Percentiles rank a stretch among this genome's conserved stretches.
Conservation (phyloP, 2,797 vertebrate species). For the Morus bassanus region DNA sequence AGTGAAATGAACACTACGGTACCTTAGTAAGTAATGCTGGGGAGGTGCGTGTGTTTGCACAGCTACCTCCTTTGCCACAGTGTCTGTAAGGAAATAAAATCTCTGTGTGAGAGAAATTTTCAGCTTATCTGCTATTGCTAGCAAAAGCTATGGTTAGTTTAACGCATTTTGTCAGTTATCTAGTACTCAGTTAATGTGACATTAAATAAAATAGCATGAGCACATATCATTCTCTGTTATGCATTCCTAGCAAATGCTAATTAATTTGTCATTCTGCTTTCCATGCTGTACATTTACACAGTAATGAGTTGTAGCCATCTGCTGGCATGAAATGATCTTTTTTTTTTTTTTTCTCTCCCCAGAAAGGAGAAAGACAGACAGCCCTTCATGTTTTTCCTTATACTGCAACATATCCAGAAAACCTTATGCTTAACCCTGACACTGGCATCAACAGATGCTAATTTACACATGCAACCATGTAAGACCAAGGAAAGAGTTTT, state of each 20-base stretch:
- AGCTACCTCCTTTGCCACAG: not conserved
- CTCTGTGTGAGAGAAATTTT: conserved; percentile 17
- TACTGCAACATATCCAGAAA: conserved; percentile 13
- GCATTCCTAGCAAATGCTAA: conserved; percentile 64
- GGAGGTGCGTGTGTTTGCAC: not conserved
- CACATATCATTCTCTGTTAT: conserved; percentile 47
- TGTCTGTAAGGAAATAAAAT: conserved; percentile 24
- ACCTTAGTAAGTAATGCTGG: not conserved
- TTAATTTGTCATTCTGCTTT: conserved; percentile 68
- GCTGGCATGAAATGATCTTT: conserved; percentile 46
- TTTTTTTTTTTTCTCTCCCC: not conserved
- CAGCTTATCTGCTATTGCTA: conserved; percentile 17
- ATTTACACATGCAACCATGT: not conserved
- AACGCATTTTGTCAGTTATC: conserved; percentile 51
- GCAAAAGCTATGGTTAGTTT: conserved; percentile 16
- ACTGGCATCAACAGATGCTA: conserved; percentile 22
- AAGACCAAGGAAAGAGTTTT: not conserved
- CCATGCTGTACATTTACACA: conserved; percentile 38
- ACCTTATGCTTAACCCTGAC: conserved; percentile 27
- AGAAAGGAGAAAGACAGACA: conserved; percentile 19
- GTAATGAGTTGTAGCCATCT: conserved; percentile 73
- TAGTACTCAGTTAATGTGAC: conserved; percentile 64
- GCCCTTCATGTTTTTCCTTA: conserved; percentile 16
- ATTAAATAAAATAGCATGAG: conserved; percentile 55
- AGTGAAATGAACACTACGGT: not conserved